Evolutionary conservation across 37 sponge, comb jelly and placozoan species (phyloP), one percentile per base, ranked within the genome.

Genomic region (Crambe crambe): DNA sequence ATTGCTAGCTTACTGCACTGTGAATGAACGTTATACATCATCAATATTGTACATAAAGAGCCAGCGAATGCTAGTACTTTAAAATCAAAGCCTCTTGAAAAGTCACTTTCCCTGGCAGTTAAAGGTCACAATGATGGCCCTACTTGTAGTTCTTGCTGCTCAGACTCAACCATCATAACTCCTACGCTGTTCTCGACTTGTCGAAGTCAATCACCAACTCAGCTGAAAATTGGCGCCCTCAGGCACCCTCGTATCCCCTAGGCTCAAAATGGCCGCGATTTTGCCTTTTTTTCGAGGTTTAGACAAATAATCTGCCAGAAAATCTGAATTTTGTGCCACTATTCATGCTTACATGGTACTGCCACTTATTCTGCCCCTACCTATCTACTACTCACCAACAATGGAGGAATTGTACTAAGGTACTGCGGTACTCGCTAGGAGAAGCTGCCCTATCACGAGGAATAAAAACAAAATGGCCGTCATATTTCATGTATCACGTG

Each of bases 361-460:
- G 57, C 27, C 35, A 47, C 36, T 56, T 3, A 25, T 29, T 41
- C 15, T 23, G 25, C 74, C 38, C 74, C 17, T 6, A 31, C 56
- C 68, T 26, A 68, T 67, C 84, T 58, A 35, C 60, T 57, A 85
- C 85, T 85, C 79, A 85, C 85, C 85, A 85, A 86, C 86, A 86
- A 86, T 86, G 86, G 86, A 86, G 86, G 80, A 79, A 62, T 84
- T 75, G 58, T 61, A 85, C 79, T 69, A 85, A 71, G 71, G 43
- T 27, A 56, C 56, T 3, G 76, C 35, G 35, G 42, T 34, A 83
- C 61, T 39, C 27, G 60, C 60, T 60, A 68, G 63, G 77, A 58
- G 65, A 83, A 74, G 57, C 84, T 23, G 68, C 78, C 85, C 51
- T 47, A 74, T 83, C 83, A 83, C 83, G 83, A 83, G 83, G 83